A percentile compares a stretch with the other conserved stretches of the same genome.
phyloP scores from a whole-genome alignment of 2,113 vertebrate species.

The Phaethornis superciliosus region DNA sequence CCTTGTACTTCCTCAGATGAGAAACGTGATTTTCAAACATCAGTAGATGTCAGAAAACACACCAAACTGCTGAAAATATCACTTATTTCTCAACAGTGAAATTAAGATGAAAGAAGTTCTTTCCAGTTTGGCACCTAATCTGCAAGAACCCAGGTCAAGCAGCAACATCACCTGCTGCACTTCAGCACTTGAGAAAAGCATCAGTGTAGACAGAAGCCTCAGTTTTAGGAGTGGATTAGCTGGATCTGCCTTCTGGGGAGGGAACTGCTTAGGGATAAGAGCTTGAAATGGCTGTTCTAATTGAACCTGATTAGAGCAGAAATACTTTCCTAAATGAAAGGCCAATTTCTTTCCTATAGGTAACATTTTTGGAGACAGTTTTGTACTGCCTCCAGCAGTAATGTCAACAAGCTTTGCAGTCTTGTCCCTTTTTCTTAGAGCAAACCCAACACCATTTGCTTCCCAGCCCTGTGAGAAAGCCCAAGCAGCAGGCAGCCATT shows the following conservation, averaged over 20 bases:
- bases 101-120: not conserved
- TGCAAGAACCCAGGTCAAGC: not conserved
- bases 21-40: not conserved
- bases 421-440: conserved; percentile 2
- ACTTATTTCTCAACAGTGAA: not conserved
- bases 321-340: not conserved
- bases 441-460: not conserved
- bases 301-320: not conserved
- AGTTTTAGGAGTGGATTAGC: not conserved
- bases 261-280: not conserved
- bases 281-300: not conserved
- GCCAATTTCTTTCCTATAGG: not conserved
- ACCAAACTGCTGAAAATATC: not conserved
- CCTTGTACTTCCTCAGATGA: not conserved
- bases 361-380: not conserved
- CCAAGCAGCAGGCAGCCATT: not conserved
- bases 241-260: not conserved
- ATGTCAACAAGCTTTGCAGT: not conserved
- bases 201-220: not conserved
- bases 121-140: not conserved
- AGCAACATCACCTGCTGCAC: not conserved
- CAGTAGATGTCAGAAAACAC: not conserved
- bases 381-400: not conserved
- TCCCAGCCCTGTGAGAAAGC: not conserved
- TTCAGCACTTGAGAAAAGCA: not conserved